Evolutionary conservation across 1,140 invertebrate species (phyloP), one percentile per base, ranked within the genome.

Genomic region (Apis mellifera): DNA sequence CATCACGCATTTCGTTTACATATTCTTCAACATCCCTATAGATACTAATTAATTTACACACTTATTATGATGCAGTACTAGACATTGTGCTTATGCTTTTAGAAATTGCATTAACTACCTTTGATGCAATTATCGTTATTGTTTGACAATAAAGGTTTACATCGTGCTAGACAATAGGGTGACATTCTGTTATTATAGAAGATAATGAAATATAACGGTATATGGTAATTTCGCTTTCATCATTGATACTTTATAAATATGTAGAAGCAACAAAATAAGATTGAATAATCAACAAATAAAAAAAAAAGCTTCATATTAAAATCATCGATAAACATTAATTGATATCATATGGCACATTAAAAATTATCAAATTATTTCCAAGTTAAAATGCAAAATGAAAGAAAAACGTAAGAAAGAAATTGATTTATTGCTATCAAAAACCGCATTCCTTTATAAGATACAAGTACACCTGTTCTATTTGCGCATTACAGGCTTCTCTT

Each of bases 1-100:
- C 57, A 57, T 62, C 42, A 60, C 57, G 15, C 57, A 48, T 74
- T 60, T 60, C 55, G 55, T 50, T 60, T 60, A 32, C 71, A 60
- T 9, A n/a, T 9, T 62, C 4, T 50, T 7, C 13, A 42, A 26
- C 9, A 23, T 55, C 55, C 21, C 26, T 12, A 9, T 72, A 4
- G 52, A 19, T 32, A 15, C 12, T 72, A 42, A 72, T 72, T 72
- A n/a, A 59, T 74, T 62, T 48, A 17, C 26, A 48, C 11, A 32
- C 73, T 75, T 19, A 48, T 26, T 75, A 52, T n/a, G 21, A 12
- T 8, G 21, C 5, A 4, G 17, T 55, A 54, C 48, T 57, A 71
- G 69, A 57, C 17, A 23, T n/a, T 70, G 21, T 5, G 23, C 69
- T 54, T 70, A 5, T 32, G 42, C 66, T 69, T 50, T 60, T 19